Percentiles rank a stretch among this genome's conserved stretches.
phyloP scores from a whole-genome alignment of 2,797 vertebrate genomes.

The Aulostomus chinensis region DNA sequence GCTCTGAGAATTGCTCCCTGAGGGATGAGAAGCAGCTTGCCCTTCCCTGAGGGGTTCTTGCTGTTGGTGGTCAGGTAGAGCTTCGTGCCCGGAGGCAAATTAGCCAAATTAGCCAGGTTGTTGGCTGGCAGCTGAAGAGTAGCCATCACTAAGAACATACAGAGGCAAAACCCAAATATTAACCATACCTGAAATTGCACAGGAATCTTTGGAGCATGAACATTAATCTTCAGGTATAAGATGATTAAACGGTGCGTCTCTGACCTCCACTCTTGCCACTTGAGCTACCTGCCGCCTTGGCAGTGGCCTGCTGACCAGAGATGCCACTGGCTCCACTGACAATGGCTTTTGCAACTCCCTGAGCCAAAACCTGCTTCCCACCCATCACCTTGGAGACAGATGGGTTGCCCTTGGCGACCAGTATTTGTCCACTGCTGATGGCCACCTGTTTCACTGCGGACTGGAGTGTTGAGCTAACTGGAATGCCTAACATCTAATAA shows the following conservation, averaged over 20 bases:
- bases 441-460: conserved; percentile 95
- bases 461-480: conserved; percentile 89
- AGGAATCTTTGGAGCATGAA: too few species aligned
- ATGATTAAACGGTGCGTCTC: conserved; percentile 49
- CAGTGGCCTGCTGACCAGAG: conserved; percentile 86
- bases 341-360: conserved; percentile 97
- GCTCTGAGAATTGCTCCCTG: conserved; percentile 97
- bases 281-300: conserved; percentile 85
- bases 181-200: too few species aligned
- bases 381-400: conserved; percentile 89
- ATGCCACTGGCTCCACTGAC: conserved; percentile 88
- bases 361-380: conserved; percentile 94
- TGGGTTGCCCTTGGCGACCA: conserved; percentile 92
- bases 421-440: conserved; percentile 94
- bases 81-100: conserved; percentile 96
- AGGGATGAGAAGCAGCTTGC: conserved; percentile 97
- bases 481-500: conserved; percentile 91
- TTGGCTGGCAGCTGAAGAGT: conserved; percentile 97
- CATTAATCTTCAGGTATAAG: too few species aligned
- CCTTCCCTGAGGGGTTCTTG: conserved; percentile 98
- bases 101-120: conserved; percentile 96
- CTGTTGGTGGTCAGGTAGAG: conserved; percentile 98
- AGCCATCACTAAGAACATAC: conserved; percentile 88
- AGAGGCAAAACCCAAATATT: conserved; percentile 2
- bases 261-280: conserved; percentile 91